Evolutionary conservation across 2,888 invertebrate genomes (phyloP).

Genomic region (Siphonodentalium dalli): DNA sequence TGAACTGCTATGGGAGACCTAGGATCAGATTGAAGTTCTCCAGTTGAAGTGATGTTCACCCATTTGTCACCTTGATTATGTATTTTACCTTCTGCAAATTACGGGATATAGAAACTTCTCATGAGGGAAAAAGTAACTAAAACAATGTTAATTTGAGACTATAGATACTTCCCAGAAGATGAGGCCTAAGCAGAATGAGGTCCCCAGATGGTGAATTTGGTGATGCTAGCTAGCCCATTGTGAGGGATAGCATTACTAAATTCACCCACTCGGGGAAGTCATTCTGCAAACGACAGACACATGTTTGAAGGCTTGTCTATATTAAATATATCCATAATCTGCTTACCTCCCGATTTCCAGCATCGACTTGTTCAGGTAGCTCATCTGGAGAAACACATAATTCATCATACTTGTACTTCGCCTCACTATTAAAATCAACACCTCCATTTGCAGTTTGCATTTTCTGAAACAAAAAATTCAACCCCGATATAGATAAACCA

Average conservation of each 20-base stretch:
- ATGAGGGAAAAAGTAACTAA: too few species aligned
- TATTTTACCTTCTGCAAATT: too few species aligned
- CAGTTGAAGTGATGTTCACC: too few species aligned
- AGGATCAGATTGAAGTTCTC: too few species aligned
- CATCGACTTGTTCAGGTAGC: slow-evolving; percentile 82
- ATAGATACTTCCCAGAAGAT: too few species aligned
- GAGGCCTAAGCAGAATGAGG: too few species aligned
- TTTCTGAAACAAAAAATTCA: slow-evolving; percentile 14
- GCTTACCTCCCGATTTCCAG: slow-evolving; percentile 82
- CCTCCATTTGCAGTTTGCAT: slow-evolving; percentile 32
- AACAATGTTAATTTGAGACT: too few species aligned
- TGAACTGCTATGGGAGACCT: too few species aligned
- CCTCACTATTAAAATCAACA: slow-evolving; percentile 46
- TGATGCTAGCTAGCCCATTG: neutral
- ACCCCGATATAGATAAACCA: neutral
- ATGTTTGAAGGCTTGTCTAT: neutral
- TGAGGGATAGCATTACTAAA: neutral
- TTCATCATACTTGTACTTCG: slow-evolving; percentile 73
- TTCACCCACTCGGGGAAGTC: neutral
- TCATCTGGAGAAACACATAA: slow-evolving; percentile 80
- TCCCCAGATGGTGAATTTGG: too few species aligned
- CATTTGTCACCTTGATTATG: too few species aligned
- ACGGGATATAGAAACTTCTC: too few species aligned
- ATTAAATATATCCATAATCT: neutral
- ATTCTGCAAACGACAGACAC: too few species aligned